Evolutionary conservation across 2,113 vertebrate species (phyloP).

Genomic region (Dendrocopos noguchii): DNA sequence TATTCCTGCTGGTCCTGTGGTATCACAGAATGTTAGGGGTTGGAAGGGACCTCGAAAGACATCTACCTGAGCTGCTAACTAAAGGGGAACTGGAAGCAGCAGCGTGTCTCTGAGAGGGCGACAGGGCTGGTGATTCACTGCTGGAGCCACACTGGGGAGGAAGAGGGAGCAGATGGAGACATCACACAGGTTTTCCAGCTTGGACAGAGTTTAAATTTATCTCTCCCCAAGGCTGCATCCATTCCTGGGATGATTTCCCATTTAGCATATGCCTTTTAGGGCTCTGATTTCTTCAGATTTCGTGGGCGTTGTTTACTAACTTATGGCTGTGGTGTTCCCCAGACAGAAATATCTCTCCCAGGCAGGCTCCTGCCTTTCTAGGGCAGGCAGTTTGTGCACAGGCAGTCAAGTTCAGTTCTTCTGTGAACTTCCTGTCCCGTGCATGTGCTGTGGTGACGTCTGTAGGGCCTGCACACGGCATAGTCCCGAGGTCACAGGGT

Average conservation of each 20-base stretch:
- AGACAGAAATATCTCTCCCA: not conserved
- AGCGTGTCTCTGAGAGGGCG: not conserved
- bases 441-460: accelerated
- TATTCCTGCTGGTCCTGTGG: not conserved
- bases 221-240: not conserved
- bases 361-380: not conserved
- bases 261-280: not conserved
- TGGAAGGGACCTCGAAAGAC: no score
- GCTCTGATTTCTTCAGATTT: constrained; percentile 11
- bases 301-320: not conserved
- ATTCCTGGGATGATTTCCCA: not conserved
- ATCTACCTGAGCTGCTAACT: accelerated
- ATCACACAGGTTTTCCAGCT: not conserved
- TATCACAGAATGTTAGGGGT: not conserved
- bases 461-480: not conserved
- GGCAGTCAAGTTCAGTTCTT: not conserved
- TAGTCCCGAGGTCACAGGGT: not conserved
- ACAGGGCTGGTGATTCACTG: not conserved
- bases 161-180: not conserved
- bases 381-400: not conserved
- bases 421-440: not conserved
- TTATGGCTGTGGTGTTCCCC: not conserved
- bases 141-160: not conserved
- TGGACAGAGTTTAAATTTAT: not conserved
- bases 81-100: not conserved